phyloP scores from a whole-genome alignment of 2,113 vertebrate genomes.

The Chunga burmeisteri region DNA sequence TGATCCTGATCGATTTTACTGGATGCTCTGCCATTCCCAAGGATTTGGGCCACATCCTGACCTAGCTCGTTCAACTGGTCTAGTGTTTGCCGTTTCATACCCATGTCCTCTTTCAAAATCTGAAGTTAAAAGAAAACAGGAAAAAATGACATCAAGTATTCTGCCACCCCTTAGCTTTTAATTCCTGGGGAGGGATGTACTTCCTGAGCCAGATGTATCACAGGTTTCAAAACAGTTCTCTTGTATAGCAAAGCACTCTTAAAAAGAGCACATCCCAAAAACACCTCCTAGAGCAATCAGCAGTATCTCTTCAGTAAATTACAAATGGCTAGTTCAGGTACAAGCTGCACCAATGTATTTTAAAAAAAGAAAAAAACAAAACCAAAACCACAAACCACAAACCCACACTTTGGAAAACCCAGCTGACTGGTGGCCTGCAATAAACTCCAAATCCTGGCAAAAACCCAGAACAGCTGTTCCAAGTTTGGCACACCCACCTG shows the following conservation, averaged over 20 bases:
- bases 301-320: neutral
- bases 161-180: neutral
- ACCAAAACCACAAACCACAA: neutral
- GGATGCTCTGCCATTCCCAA: constrained; percentile 77
- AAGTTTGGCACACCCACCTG: neutral
- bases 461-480: neutral
- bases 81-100: constrained; percentile 86
- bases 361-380: neutral
- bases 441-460: neutral
- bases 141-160: neutral
- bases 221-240: neutral
- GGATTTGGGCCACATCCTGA: constrained; percentile 85
- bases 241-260: neutral
- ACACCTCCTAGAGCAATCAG: neutral
- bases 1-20: constrained; percentile 81
- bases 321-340: neutral
- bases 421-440: neutral
- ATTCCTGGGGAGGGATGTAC: neutral
- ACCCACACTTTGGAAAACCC: neutral
- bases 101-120: constrained; percentile 96
- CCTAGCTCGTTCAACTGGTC: constrained; percentile 89
- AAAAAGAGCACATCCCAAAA: neutral
- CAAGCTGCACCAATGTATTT: neutral
- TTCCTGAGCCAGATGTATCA: neutral
- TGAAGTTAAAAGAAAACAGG: constrained; percentile 52